Conservation (phyloP, 2,888 invertebrate species). For the Ennomos quercinarius region DNA sequence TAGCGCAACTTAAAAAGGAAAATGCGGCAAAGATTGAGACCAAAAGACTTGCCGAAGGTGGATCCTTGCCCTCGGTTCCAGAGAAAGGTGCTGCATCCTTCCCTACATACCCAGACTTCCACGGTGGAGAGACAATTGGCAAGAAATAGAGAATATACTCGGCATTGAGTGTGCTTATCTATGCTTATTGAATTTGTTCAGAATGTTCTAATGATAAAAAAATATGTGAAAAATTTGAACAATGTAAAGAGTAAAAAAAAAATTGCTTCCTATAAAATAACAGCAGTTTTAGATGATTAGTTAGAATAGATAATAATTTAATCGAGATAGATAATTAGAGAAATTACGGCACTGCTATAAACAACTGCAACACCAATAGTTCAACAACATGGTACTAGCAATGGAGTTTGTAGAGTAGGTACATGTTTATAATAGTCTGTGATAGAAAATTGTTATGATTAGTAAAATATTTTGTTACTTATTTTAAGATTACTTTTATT, state of each 20-base stretch:
- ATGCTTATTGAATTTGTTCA: no score
- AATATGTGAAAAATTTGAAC: background rate
- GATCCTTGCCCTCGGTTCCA: conserved; percentile 59
- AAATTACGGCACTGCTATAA: no score
- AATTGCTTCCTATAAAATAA: no score
- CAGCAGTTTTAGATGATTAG: no score
- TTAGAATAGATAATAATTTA: no score
- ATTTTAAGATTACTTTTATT: background rate
- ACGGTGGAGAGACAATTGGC: conserved; percentile 66
- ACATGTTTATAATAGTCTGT: conserved; percentile 40
- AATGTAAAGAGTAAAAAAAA: background rate
- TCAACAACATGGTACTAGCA: no score
- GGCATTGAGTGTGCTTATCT: no score
- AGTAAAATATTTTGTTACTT: conserved; percentile 34
- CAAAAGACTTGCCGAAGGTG: conserved; percentile 81
- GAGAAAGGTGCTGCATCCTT: conserved; percentile 71
- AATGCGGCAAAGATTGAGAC: conserved; percentile 90
- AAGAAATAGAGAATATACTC: conserved; percentile 19
- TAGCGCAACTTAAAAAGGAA: conserved; percentile 89
- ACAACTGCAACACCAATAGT: no score
- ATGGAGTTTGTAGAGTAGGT: conserved; percentile 3
- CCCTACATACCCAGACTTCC: conserved; percentile 87
- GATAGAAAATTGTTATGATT: conserved; percentile 22
- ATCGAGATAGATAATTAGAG: no score
- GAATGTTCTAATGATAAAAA: no score